A percentile compares a stretch with the other conserved stretches of the same genome.
phyloP scores from a whole-genome alignment of 2,113 vertebrate species.

The Dicaeum eximium region DNA sequence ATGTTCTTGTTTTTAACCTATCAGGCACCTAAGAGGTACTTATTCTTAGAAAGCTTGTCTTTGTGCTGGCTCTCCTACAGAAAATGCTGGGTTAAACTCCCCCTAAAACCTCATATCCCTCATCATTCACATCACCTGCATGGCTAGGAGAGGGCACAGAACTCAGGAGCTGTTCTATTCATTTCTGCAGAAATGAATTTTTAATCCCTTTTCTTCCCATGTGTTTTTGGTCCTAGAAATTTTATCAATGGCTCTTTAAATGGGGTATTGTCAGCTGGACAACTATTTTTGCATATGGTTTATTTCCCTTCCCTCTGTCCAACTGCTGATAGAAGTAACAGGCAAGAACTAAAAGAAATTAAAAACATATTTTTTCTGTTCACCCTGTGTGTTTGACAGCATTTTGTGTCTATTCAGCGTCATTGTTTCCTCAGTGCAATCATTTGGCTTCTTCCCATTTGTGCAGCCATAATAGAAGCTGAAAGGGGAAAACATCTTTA shows the following conservation, averaged over 20 bases:
- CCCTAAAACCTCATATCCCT: neutral
- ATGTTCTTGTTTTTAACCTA: neutral
- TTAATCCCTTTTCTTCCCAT: neutral
- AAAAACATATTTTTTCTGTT: constrained; percentile 39
- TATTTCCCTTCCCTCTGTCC: neutral
- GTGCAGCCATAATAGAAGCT: neutral
- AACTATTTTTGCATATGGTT: neutral
- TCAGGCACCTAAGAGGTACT: neutral
- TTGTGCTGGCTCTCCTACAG: neutral
- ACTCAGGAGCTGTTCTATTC: accelerated
- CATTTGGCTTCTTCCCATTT: constrained; percentile 28
- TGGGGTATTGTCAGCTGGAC: neutral
- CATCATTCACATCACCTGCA: neutral
- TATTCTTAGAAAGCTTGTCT: neutral
- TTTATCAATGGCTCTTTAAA: neutral
- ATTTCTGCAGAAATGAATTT: neutral
- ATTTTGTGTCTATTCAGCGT: constrained; percentile 4
- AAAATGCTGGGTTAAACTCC: neutral
- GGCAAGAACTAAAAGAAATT: constrained; percentile 36
- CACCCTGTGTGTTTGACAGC: constrained; percentile 1
- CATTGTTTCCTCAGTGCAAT: constrained; percentile 18
- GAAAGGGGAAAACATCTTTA: constrained; percentile 25
- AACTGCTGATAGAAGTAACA: constrained; percentile 16
- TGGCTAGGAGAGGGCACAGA: neutral
- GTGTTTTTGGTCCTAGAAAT: neutral